Percentiles rank a stretch among this genome's conserved stretches.
phyloP scores from a whole-genome alignment of 92 coral and sea anemone genomes.

The Virgularia gustaviana region DNA sequence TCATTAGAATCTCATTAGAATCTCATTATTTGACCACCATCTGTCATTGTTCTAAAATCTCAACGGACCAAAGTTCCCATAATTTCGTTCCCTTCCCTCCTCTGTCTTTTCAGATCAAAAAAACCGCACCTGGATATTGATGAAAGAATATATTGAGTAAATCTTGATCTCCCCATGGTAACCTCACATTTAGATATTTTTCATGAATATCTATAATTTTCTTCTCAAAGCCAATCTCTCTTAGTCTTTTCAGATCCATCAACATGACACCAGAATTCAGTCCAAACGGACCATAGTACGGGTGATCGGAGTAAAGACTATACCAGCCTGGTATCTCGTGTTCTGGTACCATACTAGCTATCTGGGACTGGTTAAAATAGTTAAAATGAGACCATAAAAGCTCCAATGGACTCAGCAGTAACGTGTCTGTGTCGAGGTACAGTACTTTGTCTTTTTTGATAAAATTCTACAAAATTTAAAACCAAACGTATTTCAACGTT shows the following conservation, averaged over 20 bases:
- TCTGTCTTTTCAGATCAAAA: too few relatives aligned
- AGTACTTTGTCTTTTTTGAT: conserved; percentile 66
- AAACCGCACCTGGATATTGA: conserved; percentile 86
- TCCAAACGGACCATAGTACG: conserved; percentile 84
- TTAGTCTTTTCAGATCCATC: conserved; percentile 83
- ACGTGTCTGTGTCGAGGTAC: conserved; percentile 81
- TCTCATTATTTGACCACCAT: too few relatives aligned
- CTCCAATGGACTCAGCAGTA: conserved; percentile 77
- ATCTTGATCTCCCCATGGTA: conserved; percentile 97
- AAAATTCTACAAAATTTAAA: conserved; percentile 59
- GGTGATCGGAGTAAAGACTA: conserved; percentile 83
- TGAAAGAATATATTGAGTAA: conserved; percentile 77
- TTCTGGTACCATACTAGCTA: conserved; percentile 81
- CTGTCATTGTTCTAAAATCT: too few relatives aligned
- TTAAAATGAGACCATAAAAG: conserved; percentile 77
- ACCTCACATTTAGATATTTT: conserved; percentile 63
- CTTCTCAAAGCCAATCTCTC: conserved; percentile 59
- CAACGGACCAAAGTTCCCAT: too few relatives aligned
- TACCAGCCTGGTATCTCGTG: conserved; percentile 82
- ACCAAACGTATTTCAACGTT: not conserved
- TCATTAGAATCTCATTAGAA: too few relatives aligned
- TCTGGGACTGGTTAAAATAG: conserved; percentile 62
- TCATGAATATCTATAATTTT: conserved; percentile 62
- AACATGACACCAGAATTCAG: conserved; percentile 95
- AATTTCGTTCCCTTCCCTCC: too few relatives aligned